Percentiles rank a stretch among this genome's conserved stretches.
These are phyloP conservation scores for Drosophila chauvacae DNA, from an alignment of 1,140 invertebrate genomes.

Conservation along the genomic window DNA sequence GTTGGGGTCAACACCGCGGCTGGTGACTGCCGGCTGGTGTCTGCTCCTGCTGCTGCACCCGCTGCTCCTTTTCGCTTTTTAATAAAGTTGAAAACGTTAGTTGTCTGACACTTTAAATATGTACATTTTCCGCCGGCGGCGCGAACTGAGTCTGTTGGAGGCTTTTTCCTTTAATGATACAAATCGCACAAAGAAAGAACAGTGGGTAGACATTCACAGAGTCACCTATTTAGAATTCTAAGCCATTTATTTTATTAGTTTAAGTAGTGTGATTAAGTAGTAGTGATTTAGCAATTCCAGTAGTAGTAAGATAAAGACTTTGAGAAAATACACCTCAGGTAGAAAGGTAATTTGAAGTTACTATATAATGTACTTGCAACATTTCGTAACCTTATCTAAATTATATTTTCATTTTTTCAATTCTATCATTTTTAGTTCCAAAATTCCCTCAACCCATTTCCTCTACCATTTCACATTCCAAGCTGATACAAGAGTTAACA, in stretches of 20 bases:
- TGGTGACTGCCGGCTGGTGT: constrained; percentile 3
- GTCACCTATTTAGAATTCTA: constrained; percentile 8
- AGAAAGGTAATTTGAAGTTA: background rate
- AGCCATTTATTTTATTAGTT: constrained; percentile 15
- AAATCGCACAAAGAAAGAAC: constrained; percentile 32
- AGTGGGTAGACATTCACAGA: constrained; percentile 9
- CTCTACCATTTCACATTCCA: background rate
- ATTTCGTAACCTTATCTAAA: background rate
- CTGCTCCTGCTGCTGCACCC: background rate
- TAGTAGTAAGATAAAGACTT: background rate
- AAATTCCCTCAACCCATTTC: background rate
- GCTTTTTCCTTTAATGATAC: constrained; percentile 32
- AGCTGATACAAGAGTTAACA: constrained; percentile 11
- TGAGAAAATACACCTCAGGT: background rate
- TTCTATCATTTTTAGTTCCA: background rate
- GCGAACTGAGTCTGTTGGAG: background rate
- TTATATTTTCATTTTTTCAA: background rate
- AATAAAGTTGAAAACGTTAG: constrained; percentile 66
- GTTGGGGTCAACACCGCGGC: constrained; percentile 20
- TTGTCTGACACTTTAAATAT: constrained; percentile 63
- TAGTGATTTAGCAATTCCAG: background rate
- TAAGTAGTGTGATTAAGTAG: too few relatives aligned
- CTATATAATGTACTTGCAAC: background rate
- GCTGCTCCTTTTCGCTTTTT: constrained; percentile 32
- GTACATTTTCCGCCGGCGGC: constrained; percentile 36